A percentile compares a stretch with the other conserved stretches of the same genome.
Conservation (phyloP, 2,113 vertebrate genomes). For the Psettodes erumei region DNA sequence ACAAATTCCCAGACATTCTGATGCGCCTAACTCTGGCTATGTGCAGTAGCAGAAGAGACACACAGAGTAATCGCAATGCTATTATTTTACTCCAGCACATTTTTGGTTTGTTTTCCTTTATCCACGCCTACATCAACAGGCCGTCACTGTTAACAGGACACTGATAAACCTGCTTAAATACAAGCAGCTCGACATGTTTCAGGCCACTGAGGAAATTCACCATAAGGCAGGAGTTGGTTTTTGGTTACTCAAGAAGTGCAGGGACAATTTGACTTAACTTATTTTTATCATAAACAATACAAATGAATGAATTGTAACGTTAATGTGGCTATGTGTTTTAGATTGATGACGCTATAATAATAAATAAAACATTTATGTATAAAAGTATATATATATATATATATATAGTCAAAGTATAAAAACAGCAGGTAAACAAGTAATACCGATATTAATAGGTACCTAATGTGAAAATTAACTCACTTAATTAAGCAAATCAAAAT, state of each 20-base stretch:
- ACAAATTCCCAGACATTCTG: constrained; percentile 22
- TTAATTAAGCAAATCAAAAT: neutral
- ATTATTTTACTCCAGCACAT: neutral
- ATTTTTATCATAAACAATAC: too few species aligned
- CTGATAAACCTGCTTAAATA: neutral
- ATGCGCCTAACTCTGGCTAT: constrained; percentile 4
- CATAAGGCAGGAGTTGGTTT: neutral
- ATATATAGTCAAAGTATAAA: too few species aligned
- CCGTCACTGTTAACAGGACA: neutral
- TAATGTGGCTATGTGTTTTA: too few species aligned
- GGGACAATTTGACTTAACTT: neutral
- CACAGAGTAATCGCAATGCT: neutral
- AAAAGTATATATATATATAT: too few species aligned
- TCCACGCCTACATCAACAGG: neutral
- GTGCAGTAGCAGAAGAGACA: neutral
- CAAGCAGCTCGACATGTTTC: neutral
- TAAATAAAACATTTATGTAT: too few species aligned
- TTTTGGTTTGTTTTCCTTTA: neutral
- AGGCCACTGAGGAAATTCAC: neutral
- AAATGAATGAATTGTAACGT: too few species aligned
- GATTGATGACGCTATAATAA: too few species aligned
- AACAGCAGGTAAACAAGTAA: neutral
- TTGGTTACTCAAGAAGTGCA: neutral
- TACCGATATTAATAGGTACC: too few species aligned
- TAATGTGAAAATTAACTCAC: neutral